Evolutionary conservation across 2,888 invertebrate species (phyloP), one percentile per base, ranked within the genome.

Genomic region (Tenthredo mesomela): DNA sequence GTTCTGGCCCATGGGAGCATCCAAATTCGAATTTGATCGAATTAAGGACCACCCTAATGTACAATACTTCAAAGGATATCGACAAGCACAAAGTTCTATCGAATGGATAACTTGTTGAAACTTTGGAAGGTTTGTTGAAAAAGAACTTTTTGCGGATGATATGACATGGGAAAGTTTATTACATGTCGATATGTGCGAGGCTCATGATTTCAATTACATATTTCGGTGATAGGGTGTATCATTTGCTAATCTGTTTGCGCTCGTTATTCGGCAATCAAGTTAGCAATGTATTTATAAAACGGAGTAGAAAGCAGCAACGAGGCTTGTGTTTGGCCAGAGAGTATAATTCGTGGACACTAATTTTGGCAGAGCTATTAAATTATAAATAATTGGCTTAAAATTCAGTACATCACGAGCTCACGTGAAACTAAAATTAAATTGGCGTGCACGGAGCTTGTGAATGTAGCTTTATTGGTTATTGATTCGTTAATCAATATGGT

Each of bases 311-410:
- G 9, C 70, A n/a, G 0, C 1, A 15, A 1, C 43, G 43, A 43
- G 25, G 18, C 18, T 47, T 47, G 75, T 75, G 75, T 37, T 25
- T 40, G 15, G 21, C 15, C 43, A 47, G 21, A 47, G 75, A 47
- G 40, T 25, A 47, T 25, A 75, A 75, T 75, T 40, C 47, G 9
- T 1, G 75, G 47, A 75, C 75, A 43, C 47, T 75, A 15, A 75
- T 75, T 75, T 29, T 25, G 47, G 43, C 75, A 29, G n/a, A 21
- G 75, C 75, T 75, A 75, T 75, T 47, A 75, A 75, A 75, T 75
- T 75, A 75, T 47, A 47, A 75, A 75, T 75, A 25, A 75, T 75
- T 75, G n/a, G 25, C 25, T 75, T 25, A 47, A 43, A 75, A 75
- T 75, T 47, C 75, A 12, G 47, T 21, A 40, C 29, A 47, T 43